Percentiles rank a stretch among this genome's conserved stretches.
Evolutionary conservation across 1,140 invertebrate species (phyloP).

Genomic region (Megalonaias nervosa): DNA sequence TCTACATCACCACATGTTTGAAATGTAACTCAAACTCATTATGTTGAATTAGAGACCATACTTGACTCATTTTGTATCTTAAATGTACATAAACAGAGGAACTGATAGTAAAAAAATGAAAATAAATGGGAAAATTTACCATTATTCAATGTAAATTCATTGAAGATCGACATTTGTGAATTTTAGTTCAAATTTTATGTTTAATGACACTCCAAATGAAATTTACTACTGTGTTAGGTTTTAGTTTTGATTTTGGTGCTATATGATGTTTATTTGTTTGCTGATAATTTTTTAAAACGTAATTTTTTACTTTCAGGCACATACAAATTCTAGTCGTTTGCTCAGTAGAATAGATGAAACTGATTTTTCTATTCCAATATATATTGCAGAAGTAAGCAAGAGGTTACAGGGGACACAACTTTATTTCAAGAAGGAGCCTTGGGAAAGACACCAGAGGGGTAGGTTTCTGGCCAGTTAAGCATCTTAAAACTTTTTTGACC

Average conservation of each 20-base stretch:
- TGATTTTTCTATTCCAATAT: background rate
- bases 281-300: background rate
- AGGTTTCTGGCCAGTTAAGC: slow-evolving; percentile 41
- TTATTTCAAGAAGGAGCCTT: slow-evolving; percentile 90
- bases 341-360: background rate
- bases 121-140: no score
- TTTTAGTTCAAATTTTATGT: no score
- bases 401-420: slow-evolving; percentile 85
- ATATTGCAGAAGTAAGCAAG: slow-evolving; percentile 75
- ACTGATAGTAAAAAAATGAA: no score
- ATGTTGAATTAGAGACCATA: no score
- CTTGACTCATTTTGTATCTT: no score
- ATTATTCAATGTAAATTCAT: no score
- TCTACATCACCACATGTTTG: no score
- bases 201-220: no score
- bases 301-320: background rate
- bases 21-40: no score
- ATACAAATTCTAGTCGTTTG: background rate
- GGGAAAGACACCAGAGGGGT: slow-evolving; percentile 89
- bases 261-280: background rate
- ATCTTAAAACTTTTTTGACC: background rate
- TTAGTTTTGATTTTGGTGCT: background rate
- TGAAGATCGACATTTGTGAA: no score
- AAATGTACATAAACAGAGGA: no score
- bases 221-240: background rate